Conservation (phyloP, 1,140 invertebrate species). For the Scaptomyza hsui region DNA sequence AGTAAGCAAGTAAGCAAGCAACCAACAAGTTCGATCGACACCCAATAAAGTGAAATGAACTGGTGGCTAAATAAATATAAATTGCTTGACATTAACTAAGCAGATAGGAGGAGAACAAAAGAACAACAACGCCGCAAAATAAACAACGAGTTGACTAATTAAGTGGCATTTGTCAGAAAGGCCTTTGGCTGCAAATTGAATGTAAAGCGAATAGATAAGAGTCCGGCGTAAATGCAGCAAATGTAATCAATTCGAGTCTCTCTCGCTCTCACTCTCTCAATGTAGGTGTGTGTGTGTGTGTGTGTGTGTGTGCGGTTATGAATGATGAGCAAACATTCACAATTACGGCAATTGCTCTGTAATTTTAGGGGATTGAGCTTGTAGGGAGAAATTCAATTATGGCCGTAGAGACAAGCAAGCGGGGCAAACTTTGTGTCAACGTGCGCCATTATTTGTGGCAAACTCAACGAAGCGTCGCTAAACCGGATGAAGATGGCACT, state of each 20-base stretch:
- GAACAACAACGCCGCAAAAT: slow-evolving; percentile 34
- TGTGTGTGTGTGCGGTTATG: slow-evolving; percentile 56
- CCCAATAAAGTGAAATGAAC: slow-evolving; percentile 40
- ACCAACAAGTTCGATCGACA: slow-evolving; percentile 22
- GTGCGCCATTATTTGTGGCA: slow-evolving; percentile 50
- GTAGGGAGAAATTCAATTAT: slow-evolving; percentile 73
- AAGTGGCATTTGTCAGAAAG: slow-evolving; percentile 65
- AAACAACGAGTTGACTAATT: slow-evolving; percentile 66
- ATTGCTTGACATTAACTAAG: slow-evolving; percentile 54
- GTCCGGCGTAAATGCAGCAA: slow-evolving; percentile 23
- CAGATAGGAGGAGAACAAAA: slow-evolving; percentile 15
- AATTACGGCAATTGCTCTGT: slow-evolving; percentile 72
- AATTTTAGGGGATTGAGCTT: slow-evolving; percentile 5
- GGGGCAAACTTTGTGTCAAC: slow-evolving; percentile 69
- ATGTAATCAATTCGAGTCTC: slow-evolving; percentile 64
- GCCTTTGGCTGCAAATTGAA: slow-evolving; percentile 64
- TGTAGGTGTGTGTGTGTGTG: no score
- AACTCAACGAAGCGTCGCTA: slow-evolving; percentile 67
- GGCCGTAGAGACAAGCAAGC: slow-evolving; percentile 44
- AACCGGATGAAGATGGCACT: slow-evolving; percentile 47
- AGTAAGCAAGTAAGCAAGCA: no score
- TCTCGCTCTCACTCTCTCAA: not conserved
- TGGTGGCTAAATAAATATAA: slow-evolving; percentile 61
- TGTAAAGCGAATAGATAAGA: slow-evolving; percentile 68
- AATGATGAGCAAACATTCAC: slow-evolving; percentile 77